phyloP scores from a whole-genome alignment of 1,140 invertebrate genomes.

The Stegodyphus dumicola region DNA sequence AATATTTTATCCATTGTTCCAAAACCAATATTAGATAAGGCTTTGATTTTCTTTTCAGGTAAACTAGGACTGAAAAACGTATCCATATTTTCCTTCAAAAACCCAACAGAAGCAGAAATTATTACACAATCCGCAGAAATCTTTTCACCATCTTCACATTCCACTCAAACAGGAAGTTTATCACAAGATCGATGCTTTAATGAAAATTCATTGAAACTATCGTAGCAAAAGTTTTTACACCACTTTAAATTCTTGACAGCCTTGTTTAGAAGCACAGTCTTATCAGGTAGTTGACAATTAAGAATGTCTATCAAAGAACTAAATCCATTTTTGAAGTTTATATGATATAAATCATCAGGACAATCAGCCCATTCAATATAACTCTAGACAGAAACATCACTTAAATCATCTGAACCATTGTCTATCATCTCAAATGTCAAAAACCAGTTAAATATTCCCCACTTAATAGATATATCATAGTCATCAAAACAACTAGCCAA shows the following conservation, averaged over 20 bases:
- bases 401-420: constrained; percentile 74
- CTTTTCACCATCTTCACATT: constrained; percentile 66
- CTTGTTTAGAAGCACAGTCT: constrained; percentile 69
- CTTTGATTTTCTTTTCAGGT: constrained; percentile 68
- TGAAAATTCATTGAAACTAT: neutral
- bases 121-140: constrained; percentile 73
- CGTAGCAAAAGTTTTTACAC: constrained; percentile 31
- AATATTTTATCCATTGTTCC: constrained; percentile 81
- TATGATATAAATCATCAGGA: constrained; percentile 73
- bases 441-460: constrained; percentile 76
- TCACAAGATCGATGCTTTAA: constrained; percentile 7
- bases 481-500: constrained; percentile 62
- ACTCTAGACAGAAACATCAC: constrained; percentile 69
- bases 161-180: constrained; percentile 63
- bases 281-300: constrained; percentile 67
- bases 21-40: constrained; percentile 74
- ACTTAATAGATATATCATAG: constrained; percentile 65
- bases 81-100: constrained; percentile 72
- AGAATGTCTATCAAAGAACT: constrained; percentile 71
- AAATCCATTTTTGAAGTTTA: constrained; percentile 74
- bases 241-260: constrained; percentile 67
- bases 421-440: constrained; percentile 76
- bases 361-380: constrained; percentile 71
- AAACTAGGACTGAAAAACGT: constrained; percentile 73
- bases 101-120: constrained; percentile 77